Conservation (phyloP, 2,797 vertebrate species). For the Scolopax bukidnonensis region DNA sequence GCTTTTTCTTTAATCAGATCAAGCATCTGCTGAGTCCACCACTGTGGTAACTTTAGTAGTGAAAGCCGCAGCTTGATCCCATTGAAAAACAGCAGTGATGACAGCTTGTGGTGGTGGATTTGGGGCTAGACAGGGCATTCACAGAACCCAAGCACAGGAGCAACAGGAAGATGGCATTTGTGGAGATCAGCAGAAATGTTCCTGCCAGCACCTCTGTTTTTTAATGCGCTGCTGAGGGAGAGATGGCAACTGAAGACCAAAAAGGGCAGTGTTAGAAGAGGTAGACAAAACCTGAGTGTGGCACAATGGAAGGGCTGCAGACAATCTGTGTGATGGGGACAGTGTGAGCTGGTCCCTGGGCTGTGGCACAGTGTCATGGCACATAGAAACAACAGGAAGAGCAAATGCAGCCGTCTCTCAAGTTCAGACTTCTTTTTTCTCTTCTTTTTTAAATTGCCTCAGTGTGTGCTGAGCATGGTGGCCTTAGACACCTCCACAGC, state of each 20-base stretch:
- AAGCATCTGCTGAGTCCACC: neutral
- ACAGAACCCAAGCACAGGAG: neutral
- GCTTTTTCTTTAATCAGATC: neutral
- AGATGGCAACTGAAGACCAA: neutral
- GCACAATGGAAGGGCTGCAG: neutral
- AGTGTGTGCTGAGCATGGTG: neutral
- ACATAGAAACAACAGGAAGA: neutral
- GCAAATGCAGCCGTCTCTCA: neutral
- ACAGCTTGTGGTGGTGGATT: neutral
- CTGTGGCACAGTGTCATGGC: neutral
- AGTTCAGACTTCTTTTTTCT: neutral
- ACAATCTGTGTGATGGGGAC: fast-evolving
- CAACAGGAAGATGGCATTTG: neutral
- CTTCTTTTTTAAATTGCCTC: neutral
- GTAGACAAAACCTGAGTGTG: neutral
- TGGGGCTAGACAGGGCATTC: neutral
- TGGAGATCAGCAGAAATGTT: neutral
- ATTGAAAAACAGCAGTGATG: neutral
- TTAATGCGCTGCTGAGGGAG: neutral
- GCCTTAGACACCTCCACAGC: neutral
- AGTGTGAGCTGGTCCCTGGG: neutral
- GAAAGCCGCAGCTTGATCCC: neutral
- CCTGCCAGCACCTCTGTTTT: neutral
- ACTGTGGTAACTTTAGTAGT: neutral
- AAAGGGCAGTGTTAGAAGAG: neutral